phyloP scores from a whole-genome alignment of 1,140 invertebrate genomes.

The Hylyphantes graminicola region DNA sequence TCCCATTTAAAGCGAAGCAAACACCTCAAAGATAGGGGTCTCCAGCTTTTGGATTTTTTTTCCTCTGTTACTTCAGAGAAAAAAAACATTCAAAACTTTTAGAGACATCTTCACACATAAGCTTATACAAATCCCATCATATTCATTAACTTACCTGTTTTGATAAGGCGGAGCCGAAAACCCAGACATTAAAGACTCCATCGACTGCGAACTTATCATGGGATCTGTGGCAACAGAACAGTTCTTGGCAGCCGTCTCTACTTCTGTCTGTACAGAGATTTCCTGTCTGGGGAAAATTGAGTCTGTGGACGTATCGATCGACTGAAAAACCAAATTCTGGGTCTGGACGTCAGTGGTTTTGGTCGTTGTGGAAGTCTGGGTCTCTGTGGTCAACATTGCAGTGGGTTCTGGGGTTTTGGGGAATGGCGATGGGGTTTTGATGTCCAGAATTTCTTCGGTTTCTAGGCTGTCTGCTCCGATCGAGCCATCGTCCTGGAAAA shows the following conservation, averaged over 20 bases:
- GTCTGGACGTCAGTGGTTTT: conserved; percentile 53
- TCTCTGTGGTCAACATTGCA: conserved; percentile 44
- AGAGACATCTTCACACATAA: too few species aligned
- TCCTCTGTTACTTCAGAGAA: too few species aligned
- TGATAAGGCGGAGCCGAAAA: conserved; percentile 56
- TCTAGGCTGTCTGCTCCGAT: conserved; percentile 22
- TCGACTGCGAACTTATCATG: conserved; percentile 58
- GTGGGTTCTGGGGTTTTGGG: not conserved
- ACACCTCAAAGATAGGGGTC: too few species aligned
- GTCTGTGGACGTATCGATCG: conserved; percentile 42
- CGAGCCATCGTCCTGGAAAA: conserved; percentile 20
- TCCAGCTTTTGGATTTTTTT: too few species aligned
- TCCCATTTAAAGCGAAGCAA: too few species aligned
- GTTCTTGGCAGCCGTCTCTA: not conserved
- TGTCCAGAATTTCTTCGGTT: conserved; percentile 12
- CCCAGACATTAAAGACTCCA: conserved; percentile 52
- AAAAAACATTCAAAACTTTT: too few species aligned
- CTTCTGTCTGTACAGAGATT: conserved; percentile 50
- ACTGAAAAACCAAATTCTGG: conserved; percentile 30
- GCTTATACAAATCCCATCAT: too few species aligned
- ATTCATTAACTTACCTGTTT: not conserved
- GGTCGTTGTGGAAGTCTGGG: conserved; percentile 40
- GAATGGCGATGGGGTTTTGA: not conserved
- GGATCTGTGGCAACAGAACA: conserved; percentile 55
- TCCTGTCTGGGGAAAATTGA: conserved; percentile 50